Conservation (phyloP, 2,888 invertebrate genomes). For the Pogonocherus hispidulus region DNA sequence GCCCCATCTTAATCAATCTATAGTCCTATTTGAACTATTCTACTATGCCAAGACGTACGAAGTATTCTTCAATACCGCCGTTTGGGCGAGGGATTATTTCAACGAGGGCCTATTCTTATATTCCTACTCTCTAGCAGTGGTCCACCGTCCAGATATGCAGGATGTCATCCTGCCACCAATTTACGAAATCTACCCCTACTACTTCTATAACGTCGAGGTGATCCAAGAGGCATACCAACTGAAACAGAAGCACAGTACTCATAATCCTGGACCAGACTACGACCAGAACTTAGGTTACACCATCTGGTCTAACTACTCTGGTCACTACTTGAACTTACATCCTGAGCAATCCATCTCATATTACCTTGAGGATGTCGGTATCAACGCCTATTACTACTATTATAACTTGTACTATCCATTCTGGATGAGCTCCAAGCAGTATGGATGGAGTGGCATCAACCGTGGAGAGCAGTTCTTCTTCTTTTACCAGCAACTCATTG, state of each 20-base stretch:
- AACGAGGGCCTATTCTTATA: conserved; percentile 81
- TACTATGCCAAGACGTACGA: conserved; percentile 80
- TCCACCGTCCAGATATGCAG: conserved; percentile 76
- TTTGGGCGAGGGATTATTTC: conserved; percentile 76
- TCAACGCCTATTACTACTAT: conserved; percentile 78
- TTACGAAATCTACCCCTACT: conserved; percentile 81
- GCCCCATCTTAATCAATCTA: conserved; percentile 75
- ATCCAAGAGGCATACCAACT: conserved; percentile 77
- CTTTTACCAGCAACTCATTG: conserved; percentile 77
- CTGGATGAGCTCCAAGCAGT: conserved; percentile 74
- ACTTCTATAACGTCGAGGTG: conserved; percentile 78
- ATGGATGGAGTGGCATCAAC: conserved; percentile 69
- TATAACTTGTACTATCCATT: conserved; percentile 74
- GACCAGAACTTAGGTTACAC: conserved; percentile 67
- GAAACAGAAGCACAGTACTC: conserved; percentile 70
- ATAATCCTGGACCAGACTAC: conserved; percentile 28
- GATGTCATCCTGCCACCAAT: conserved; percentile 78
- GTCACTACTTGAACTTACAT: conserved; percentile 71
- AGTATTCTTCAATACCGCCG: conserved; percentile 78
- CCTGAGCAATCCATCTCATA: conserved; percentile 75
- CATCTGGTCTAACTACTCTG: conserved; percentile 76
- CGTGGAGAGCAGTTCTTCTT: conserved; percentile 78
- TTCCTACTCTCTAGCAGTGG: conserved; percentile 74
- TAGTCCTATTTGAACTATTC: conserved; percentile 77
- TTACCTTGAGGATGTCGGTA: conserved; percentile 80